phyloP scores from a whole-genome alignment of 2,888 invertebrate genomes.

The Netelia melanura region DNA sequence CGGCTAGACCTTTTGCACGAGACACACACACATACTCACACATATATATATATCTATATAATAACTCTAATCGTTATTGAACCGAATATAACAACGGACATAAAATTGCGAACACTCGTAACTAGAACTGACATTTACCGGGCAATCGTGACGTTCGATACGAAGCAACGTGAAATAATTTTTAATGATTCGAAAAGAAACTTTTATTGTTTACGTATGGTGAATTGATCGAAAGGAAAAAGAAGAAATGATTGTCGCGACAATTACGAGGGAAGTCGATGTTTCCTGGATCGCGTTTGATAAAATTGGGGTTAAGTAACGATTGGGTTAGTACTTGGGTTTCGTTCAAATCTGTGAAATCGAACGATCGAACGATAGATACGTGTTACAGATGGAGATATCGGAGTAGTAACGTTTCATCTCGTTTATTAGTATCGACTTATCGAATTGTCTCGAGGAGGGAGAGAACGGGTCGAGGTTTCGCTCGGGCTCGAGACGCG shows the following conservation, averaged over 20 bases:
- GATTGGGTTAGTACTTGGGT: not conserved
- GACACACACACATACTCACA: not conserved
- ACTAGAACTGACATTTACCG: slow-evolving; percentile 1
- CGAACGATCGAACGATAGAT: not conserved
- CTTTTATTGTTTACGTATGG: not conserved
- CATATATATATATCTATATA: not conserved
- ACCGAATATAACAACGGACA: not conserved
- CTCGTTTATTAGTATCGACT: slow-evolving; percentile 45
- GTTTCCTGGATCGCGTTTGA: not conserved
- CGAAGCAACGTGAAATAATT: not conserved
- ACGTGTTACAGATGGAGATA: slow-evolving; percentile 13
- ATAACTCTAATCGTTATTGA: not conserved
- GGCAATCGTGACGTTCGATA: not conserved
- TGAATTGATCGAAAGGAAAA: too few relatives aligned
- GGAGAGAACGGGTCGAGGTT: not conserved
- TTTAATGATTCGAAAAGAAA: not conserved
- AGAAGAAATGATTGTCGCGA: not conserved
- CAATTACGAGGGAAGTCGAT: not conserved
- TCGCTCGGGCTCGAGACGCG: slow-evolving; percentile 35
- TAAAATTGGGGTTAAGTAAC: slow-evolving; percentile 6
- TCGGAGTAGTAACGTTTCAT: slow-evolving; percentile 32
- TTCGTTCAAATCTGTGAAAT: not conserved
- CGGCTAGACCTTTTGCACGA: slow-evolving; percentile 19
- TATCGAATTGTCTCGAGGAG: slow-evolving; percentile 53
- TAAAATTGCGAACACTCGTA: not conserved